phyloP scores from a whole-genome alignment of 1,140 invertebrate species.

The Trichomalopsis sarcophagae region DNA sequence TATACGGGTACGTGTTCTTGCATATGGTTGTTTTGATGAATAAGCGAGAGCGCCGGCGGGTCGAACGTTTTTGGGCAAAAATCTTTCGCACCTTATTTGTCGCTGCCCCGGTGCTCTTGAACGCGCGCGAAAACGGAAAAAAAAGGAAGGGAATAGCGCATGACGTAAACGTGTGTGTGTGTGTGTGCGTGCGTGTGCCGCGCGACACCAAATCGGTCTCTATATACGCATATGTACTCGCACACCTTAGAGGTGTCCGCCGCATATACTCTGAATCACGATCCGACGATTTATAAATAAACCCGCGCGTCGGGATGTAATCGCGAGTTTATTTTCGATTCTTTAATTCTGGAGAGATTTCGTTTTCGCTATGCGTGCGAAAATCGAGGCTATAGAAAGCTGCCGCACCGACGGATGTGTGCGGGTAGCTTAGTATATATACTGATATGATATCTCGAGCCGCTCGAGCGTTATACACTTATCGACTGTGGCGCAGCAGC shows the following conservation, averaged over 20 bases:
- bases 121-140: not conserved
- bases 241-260: not conserved
- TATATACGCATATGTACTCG: not conserved
- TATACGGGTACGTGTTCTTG: not conserved
- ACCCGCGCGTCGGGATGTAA: not conserved
- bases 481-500: not conserved
- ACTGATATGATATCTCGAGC: not conserved
- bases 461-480: not conserved
- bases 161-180: not conserved
- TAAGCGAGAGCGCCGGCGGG: not conserved
- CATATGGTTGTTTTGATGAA: not conserved
- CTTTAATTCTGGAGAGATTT: not conserved
- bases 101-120: not conserved
- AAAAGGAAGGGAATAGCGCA: not conserved
- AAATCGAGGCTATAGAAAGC: not conserved
- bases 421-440: not conserved
- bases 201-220: not conserved
- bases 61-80: not conserved
- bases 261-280: not conserved
- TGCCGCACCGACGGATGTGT: not conserved
- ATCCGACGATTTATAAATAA: not conserved
- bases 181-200: no score
- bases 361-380: no score
- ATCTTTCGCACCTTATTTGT: conserved; percentile 4
- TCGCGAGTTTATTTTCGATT: not conserved